Percentiles rank a stretch among this genome's conserved stretches.
Conservation (phyloP, 1,140 invertebrate genomes). For the Drosophila melanogaster region Release_6_plus_ISO1_MT NT_033777.3:28401001-28401500, state of each 20-base stretch:
- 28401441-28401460: conserved; percentile 75
- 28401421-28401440: conserved; percentile 29
- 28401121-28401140: conserved; percentile 79
- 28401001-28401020: conserved; percentile 27
- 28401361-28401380: conserved; percentile 4
- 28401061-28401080: conserved; percentile 7
- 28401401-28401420: conserved; percentile 7
- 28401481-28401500: conserved; percentile 76
- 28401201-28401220: conserved; percentile 70
- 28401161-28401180: conserved; percentile 55
- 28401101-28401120: conserved; percentile 73
- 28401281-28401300: conserved; percentile 68
- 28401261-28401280: conserved; percentile 79
- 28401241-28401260: conserved; percentile 83
- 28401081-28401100: conserved; percentile 16
- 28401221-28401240: conserved; percentile 80
- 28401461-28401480: conserved; percentile 75
- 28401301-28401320: conserved; percentile 27
- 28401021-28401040: conserved; percentile 9
- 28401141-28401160: conserved; percentile 61
- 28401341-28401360: conserved; percentile 25
- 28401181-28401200: conserved; percentile 67
- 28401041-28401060: conserved; percentile 11
- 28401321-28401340: conserved; percentile 16
- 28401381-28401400: not conserved